These are phyloP conservation scores for Drosophila elegans DNA, from an alignment of 1,140 invertebrate genomes.

Conservation along the genomic window DNA sequence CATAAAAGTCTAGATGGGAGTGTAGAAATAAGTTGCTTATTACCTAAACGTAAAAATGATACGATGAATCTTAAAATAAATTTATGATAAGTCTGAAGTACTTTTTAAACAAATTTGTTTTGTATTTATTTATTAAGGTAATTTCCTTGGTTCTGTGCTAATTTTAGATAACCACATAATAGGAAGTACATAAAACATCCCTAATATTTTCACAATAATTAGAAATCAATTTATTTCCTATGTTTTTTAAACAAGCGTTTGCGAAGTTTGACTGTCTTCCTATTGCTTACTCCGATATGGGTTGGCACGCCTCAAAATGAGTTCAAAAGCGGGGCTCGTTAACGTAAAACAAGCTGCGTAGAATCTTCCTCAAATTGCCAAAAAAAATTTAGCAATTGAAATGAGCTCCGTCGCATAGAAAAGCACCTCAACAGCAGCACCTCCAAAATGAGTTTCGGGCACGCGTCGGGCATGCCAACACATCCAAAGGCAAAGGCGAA, in stretches of 20 bases:
- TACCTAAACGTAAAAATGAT: not conserved
- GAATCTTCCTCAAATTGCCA: conserved; percentile 39
- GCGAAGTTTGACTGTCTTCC: not conserved
- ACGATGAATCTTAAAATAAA: too few relatives aligned
- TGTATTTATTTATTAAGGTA: too few relatives aligned
- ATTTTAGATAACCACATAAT: not conserved
- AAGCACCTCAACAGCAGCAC: not conserved
- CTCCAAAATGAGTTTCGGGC: conserved; percentile 42
- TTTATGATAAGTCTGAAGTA: too few relatives aligned
- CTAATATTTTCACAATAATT: not conserved
- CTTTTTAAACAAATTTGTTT: too few relatives aligned
- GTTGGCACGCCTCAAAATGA: conserved; percentile 33
- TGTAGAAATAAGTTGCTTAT: not conserved
- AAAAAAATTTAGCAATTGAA: conserved; percentile 51
- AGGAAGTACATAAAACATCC: not conserved
- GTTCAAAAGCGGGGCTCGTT: conserved; percentile 14
- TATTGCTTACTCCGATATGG: conserved; percentile 10
- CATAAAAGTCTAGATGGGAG: not conserved
- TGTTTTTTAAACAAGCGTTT: not conserved
- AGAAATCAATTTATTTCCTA: not conserved
- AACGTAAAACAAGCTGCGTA: conserved; percentile 44
- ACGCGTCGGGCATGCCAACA: conserved; percentile 63
- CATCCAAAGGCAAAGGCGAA: not conserved
- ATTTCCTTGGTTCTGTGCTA: not conserved
- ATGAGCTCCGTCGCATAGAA: conserved; percentile 13